Conservation (phyloP, 2,797 vertebrate species). For the Melopsittacus undulatus region DNA sequence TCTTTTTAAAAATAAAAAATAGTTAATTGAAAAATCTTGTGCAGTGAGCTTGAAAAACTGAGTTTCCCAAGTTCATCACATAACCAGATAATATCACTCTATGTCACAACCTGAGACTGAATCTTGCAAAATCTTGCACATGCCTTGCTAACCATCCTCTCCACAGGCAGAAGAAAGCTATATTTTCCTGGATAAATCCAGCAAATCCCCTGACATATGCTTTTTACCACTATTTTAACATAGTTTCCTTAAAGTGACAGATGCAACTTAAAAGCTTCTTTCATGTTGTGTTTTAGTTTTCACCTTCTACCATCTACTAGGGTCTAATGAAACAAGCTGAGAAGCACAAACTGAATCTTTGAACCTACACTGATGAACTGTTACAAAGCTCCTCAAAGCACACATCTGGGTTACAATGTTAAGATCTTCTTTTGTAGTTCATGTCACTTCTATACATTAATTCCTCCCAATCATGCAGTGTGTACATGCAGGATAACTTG, state of each 20-base stretch:
- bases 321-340: background rate
- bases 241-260: constrained; percentile 28
- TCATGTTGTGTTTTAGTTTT: background rate
- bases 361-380: background rate
- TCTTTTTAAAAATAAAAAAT: background rate
- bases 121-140: background rate
- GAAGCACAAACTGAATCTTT: background rate
- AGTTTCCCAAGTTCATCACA: background rate
- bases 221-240: constrained; percentile 15
- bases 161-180: background rate
- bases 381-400: constrained; percentile 32
- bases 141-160: constrained; percentile 5
- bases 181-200: background rate
- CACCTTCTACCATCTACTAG: background rate
- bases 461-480: background rate
- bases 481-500: background rate
- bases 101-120: background rate
- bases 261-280: constrained; percentile 9
- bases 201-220: background rate
- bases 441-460: background rate
- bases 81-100: background rate
- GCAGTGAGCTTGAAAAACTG: background rate
- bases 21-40: background rate
- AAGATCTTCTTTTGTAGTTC: constrained; percentile 3
- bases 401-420: background rate